Percentiles rank a stretch among this genome's conserved stretches.
These are phyloP conservation scores for Zoanthus sociatus DNA, from an alignment of 92 coral and sea anemone genomes.

Conservation along the genomic window DNA sequence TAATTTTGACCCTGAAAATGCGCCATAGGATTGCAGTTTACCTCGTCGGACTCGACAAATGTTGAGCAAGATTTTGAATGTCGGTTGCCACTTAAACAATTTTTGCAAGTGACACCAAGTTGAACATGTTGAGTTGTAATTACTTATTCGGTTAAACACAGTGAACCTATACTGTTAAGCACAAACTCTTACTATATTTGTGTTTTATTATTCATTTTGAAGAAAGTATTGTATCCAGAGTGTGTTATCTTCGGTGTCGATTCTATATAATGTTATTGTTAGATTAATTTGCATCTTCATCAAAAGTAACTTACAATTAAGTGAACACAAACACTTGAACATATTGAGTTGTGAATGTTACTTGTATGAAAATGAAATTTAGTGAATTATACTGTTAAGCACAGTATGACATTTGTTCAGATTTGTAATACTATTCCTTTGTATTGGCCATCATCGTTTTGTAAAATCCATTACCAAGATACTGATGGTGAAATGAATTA, in stretches of 20 bases:
- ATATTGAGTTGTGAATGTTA: slow-evolving; percentile 54
- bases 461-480: slow-evolving; percentile 41
- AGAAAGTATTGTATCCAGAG: slow-evolving; percentile 50
- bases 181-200: slow-evolving; percentile 34
- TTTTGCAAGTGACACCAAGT: slow-evolving; percentile 12
- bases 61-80: no score
- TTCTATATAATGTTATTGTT: slow-evolving; percentile 50
- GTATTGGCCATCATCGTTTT: slow-evolving; percentile 26
- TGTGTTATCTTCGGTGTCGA: slow-evolving; percentile 35
- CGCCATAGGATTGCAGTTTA: no score
- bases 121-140: slow-evolving; percentile 50
- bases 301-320: slow-evolving; percentile 48
- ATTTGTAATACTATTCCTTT: slow-evolving; percentile 34
- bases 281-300: slow-evolving; percentile 27
- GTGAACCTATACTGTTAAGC: slow-evolving; percentile 36
- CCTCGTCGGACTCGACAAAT: no score
- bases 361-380: slow-evolving; percentile 38
- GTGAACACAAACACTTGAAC: slow-evolving; percentile 52
- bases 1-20: no score
- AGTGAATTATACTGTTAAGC: slow-evolving; percentile 36
- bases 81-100: slow-evolving; percentile 8
- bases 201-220: slow-evolving; percentile 33
- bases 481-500: slow-evolving; percentile 12
- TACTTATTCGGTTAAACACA: slow-evolving; percentile 45
- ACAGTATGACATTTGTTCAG: slow-evolving; percentile 41